A percentile compares a stretch with the other conserved stretches of the same genome.
Evolutionary conservation across 1,140 invertebrate genomes (phyloP).

Genomic region (Cryptotermes secundus): DNA sequence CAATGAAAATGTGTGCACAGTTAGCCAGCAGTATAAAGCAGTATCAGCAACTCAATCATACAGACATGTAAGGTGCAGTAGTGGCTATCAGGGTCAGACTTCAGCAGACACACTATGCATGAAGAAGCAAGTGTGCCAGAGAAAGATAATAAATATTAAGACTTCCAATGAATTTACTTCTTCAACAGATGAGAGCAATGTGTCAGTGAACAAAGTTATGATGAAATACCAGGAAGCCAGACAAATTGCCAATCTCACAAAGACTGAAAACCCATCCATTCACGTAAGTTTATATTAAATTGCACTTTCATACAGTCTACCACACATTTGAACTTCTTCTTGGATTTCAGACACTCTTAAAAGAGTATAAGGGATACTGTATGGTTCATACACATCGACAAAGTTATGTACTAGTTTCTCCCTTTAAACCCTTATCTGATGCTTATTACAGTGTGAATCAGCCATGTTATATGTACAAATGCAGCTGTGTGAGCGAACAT

Average conservation of each 20-base stretch:
- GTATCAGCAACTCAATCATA: no score
- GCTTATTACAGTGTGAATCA: conserved; percentile 50
- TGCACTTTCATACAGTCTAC: no score
- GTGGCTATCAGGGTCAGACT: background rate
- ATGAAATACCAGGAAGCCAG: background rate
- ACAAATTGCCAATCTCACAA: background rate
- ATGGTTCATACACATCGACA: no score
- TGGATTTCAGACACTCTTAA: no score
- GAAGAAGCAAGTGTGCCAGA: no score
- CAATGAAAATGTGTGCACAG: no score
- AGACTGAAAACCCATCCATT: background rate
- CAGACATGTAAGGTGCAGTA: no score
- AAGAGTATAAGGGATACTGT: no score
- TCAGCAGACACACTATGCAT: background rate
- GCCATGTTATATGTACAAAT: conserved; percentile 79
- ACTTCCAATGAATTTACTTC: background rate
- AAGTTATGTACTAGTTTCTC: no score
- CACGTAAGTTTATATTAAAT: background rate
- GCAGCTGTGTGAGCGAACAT: conserved; percentile 71
- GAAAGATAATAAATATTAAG: background rate
- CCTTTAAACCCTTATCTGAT: no score
- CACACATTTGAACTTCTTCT: no score
- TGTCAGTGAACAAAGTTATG: background rate
- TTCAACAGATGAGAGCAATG: background rate
- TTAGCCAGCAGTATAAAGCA: no score